Conservation (phyloP, 2,113 vertebrate species). For the Ivindomyrus marchei region DNA sequence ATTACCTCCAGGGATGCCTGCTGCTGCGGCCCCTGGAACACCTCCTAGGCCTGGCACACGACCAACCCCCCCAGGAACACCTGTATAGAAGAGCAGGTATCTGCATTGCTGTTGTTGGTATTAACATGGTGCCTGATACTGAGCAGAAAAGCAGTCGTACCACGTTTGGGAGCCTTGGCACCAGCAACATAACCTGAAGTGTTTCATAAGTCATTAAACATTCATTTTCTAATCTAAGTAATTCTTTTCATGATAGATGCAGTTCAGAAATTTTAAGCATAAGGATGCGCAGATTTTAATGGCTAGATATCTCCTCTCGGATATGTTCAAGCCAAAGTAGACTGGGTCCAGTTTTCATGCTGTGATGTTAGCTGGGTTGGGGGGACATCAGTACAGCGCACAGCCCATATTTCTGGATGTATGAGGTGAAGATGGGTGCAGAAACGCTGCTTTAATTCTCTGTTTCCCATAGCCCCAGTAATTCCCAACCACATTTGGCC, state of each 20-base stretch:
- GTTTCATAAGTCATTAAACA: background rate
- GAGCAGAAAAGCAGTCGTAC: background rate
- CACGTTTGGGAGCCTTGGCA: background rate
- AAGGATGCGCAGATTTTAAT: background rate
- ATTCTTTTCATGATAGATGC: background rate
- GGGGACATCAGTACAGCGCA: background rate
- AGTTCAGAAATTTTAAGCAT: background rate
- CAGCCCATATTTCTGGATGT: background rate
- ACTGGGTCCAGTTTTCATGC: background rate
- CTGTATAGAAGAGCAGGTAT: background rate
- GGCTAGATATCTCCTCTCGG: background rate
- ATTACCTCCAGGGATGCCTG: constrained; percentile 8
- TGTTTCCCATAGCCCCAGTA: background rate
- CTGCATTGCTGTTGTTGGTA: background rate
- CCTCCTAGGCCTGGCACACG: background rate
- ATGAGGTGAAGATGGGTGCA: background rate
- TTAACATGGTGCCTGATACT: background rate
- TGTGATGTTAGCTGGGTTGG: background rate
- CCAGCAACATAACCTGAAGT: background rate
- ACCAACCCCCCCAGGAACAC: constrained; percentile 13
- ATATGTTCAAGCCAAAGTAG: background rate
- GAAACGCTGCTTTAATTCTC: background rate
- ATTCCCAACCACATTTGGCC: background rate
- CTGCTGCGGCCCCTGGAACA: constrained; percentile 31
- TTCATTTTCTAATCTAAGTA: background rate